Evolutionary conservation across 2,888 invertebrate species (phyloP), one percentile per base, ranked within the genome.

Genomic region (Leptinotarsa haldemani): DNA sequence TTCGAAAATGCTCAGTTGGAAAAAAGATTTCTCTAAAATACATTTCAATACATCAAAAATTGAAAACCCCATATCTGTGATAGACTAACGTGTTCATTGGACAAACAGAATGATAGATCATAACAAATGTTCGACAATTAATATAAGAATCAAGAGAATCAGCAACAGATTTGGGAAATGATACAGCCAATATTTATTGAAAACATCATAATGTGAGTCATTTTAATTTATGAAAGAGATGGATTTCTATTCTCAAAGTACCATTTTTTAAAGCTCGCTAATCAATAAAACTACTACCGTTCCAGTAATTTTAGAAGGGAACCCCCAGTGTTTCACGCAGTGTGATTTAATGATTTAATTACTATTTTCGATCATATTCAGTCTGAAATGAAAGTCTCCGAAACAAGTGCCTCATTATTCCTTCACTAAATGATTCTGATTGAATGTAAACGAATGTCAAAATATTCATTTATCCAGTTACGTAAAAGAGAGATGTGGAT

Each of bases 231-330:
- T 18, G 61, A 61, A 22, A 61, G 1, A 69, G 46, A 61, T 75
- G 67, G 53, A 74, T 22, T 48, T 78, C 40, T 40, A 40, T 9
- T 40, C 9, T 40, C 9, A 40, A 40, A 40, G 40, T 40, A 40
- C 2, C 40, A 40, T 40, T 40, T 40, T 40, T 40, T 40, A 9
- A 40, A 40, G 40, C 40, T 40, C 40, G 40, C 40, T 40, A 9
- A 40, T 50, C 50, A 50, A n/a, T n/a, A n/a, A n/a, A 48, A 50
- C 15, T 15, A n/a, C 16, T 50, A 16, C 50, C 50, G 58, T 58
- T 58, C 15, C 20, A 18, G 25, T 58, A 13, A 16, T 50, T 50
- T 50, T 50, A 16, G 50, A 50, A n/a, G 15, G 50, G 15, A n/a
- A 50, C n/a, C 15, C 0, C n/a, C 50, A 50, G 50, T 18, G 56